Conservation (phyloP, 2,888 invertebrate species). For the Aphodius sticticus region DNA sequence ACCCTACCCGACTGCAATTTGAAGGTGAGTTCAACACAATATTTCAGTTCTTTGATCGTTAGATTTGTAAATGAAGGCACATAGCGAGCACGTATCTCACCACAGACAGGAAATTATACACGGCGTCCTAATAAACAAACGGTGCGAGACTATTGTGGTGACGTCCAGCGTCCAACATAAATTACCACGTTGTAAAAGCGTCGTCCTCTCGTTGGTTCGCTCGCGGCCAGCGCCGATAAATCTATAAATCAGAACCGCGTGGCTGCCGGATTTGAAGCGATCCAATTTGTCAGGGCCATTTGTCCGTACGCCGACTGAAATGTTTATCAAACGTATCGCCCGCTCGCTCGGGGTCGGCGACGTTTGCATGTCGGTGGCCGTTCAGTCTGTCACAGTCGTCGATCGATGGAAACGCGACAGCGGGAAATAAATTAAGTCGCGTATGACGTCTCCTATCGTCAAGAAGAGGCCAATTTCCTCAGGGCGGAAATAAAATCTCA, state of each 20-base stretch:
- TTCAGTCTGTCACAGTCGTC: not conserved
- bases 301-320: slow-evolving; percentile 11
- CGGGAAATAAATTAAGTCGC: not conserved
- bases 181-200: slow-evolving; percentile 15
- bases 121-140: not conserved
- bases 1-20: too few relatives aligned
- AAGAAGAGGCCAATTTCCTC: not conserved
- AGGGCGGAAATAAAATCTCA: not conserved
- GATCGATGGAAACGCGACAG: slow-evolving; percentile 11
- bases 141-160: not conserved
- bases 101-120: too few relatives aligned
- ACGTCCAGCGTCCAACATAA: not conserved
- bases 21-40: too few relatives aligned
- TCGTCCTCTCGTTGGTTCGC: not conserved
- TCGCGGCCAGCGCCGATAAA: slow-evolving; percentile 7
- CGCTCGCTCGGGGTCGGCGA: not conserved
- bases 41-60: too few relatives aligned
- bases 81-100: too few relatives aligned
- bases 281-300: slow-evolving; percentile 23
- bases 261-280: slow-evolving; percentile 20
- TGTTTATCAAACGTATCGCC: slow-evolving; percentile 8
- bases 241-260: slow-evolving; percentile 19
- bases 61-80: too few relatives aligned
- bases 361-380: slow-evolving; percentile 13
- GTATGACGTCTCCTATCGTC: not conserved